Base-by-base conservation (phyloP, 2,888 invertebrate species). In the Polyploca ridens region DNA sequence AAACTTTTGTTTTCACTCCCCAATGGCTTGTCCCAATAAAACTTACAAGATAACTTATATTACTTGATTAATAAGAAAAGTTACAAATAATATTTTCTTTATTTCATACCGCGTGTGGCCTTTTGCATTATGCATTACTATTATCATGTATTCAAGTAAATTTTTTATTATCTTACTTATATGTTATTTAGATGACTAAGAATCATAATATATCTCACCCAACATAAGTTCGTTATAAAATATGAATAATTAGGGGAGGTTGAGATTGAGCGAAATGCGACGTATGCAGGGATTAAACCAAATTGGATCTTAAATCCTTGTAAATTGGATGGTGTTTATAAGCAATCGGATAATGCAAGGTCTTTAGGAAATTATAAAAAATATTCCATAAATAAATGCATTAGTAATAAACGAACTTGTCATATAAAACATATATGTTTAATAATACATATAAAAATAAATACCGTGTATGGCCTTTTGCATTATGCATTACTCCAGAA, bases 1-100 rank as follows among this genome's bases (percentile, higher is more conserved):
- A 74, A 78, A 84, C 76, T 80, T 79, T 81, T 74, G 72, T 79
- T 74, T 77, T 67, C 58, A 66, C 64, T 80, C 80, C 82, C 83
- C 65, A 70, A 77, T 75, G 82, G 66, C 69, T 73, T 74, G 65
- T 67, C 70, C 69, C 74, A 82, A 85, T 84, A 83, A 79, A 86
- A 86, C 77, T 87, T 80, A 72, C 64, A 59, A 64, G 59, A 66
- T 63, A 79, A 82, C 76, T 78, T 79, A 74, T 77, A 81, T 77
- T 74, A 74, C 76, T 78, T 73, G 71, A 72, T 77, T 80, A 78
- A 82, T 81, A 76, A 76, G 75, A 75, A 79, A 78, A 81, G 73
- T 83, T 79, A 57, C 62, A 63, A 1, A 27, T 61, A 27, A 60
- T 66, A 58, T 35, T 61, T 61, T 61, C 14, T 61, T 44, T 41